phyloP scores from a whole-genome alignment of 2,888 invertebrate genomes.

The Galerucella nymphaeae region DNA sequence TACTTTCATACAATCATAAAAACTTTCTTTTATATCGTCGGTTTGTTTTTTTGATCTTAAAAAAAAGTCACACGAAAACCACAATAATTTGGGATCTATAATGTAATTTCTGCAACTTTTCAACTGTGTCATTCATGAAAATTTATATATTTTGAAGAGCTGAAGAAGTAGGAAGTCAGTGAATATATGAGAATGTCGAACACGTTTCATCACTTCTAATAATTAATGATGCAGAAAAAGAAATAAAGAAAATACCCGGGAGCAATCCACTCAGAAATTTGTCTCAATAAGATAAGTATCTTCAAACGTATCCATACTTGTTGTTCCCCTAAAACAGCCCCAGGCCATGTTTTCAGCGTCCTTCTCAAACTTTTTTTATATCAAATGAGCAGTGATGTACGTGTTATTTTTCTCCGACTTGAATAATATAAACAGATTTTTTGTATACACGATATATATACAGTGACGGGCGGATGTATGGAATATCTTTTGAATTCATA shows the following conservation, averaged over 20 bases:
- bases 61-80: too few relatives aligned
- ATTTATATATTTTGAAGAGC: not conserved
- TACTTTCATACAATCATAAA: constrained; percentile 33
- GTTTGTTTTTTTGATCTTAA: too few relatives aligned
- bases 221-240: constrained; percentile 25
- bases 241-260: constrained; percentile 17
- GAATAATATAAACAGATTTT: not conserved
- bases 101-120: not conserved
- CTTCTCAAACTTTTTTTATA: constrained; percentile 6
- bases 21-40: not conserved
- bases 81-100: too few relatives aligned
- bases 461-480: too few relatives aligned
- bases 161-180: not conserved
- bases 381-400: not conserved
- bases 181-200: constrained; percentile 11
- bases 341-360: constrained; percentile 23
- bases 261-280: constrained; percentile 18
- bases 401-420: not conserved
- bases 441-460: too few relatives aligned
- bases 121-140: not conserved
- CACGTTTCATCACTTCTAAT: constrained; percentile 30
- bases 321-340: constrained; percentile 24
- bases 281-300: constrained; percentile 19
- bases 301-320: constrained; percentile 24
- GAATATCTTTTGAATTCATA: too few relatives aligned